Evolutionary conservation across 2,888 invertebrate genomes (phyloP), one percentile per base, ranked within the genome.

Genomic region (Coenonympha glycerion): DNA sequence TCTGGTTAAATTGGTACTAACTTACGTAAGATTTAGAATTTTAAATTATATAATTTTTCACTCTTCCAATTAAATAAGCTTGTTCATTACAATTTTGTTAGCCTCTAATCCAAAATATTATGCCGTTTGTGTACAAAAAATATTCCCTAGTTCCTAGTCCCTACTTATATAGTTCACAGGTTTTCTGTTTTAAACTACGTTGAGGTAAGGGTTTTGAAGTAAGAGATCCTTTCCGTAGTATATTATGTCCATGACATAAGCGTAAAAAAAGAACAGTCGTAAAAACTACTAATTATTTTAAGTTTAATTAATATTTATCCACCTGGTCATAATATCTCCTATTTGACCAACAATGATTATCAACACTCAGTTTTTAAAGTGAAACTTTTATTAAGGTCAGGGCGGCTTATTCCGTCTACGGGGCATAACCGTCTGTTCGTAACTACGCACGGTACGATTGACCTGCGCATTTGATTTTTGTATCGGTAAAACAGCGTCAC

Each of bases 301-400:
- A 50, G 47, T 40, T 49, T 58, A 59, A 50, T 22, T 56, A 18
- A 45, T 24, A 34, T 24, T 24, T 45, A 60, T 60, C 62, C 59
- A 66, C n/a, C n/a, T n/a, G n/a, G n/a, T n/a, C n/a, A n/a, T n/a
- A n/a, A n/a, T n/a, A n/a, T n/a, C n/a, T n/a, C n/a, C n/a, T n/a
- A n/a, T n/a, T n/a, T n/a, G n/a, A n/a, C n/a, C n/a, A n/a, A n/a
- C n/a, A n/a, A n/a, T n/a, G n/a, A n/a, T n/a, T n/a, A n/a, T n/a
- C n/a, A n/a, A n/a, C n/a, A n/a, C n/a, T n/a, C n/a, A n/a, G n/a
- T n/a, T n/a, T n/a, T n/a, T n/a, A n/a, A n/a, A n/a, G n/a, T n/a
- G n/a, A n/a, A n/a, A n/a, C n/a, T n/a, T n/a, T n/a, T n/a, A n/a
- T n/a, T n/a, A n/a, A n/a, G n/a, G n/a, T n/a, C n/a, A n/a, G n/a